These are phyloP conservation scores for Zoroaster sp. DNA, from an alignment of 53 echinoderm and acorn worm species.

Conservation along the genomic window DNA sequence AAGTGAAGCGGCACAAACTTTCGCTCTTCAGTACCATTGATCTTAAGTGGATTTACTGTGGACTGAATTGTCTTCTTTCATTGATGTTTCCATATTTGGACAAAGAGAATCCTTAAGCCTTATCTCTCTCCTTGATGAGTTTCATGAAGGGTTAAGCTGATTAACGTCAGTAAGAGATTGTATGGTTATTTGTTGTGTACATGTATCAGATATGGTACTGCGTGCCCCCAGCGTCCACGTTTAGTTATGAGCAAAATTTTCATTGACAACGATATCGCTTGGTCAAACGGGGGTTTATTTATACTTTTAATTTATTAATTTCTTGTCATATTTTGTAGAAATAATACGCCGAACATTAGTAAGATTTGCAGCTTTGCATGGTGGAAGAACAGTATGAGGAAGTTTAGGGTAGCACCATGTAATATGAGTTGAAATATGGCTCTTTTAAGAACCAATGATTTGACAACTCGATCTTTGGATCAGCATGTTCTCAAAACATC, in stretches of 20 bases:
- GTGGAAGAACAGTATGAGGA: too few relatives aligned
- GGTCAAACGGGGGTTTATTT: background rate
- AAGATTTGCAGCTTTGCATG: too few relatives aligned
- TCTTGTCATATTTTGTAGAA: background rate
- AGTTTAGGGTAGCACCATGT: too few relatives aligned
- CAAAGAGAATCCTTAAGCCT: background rate
- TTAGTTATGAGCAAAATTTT: background rate
- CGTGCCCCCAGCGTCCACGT: too few relatives aligned
- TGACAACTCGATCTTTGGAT: too few relatives aligned
- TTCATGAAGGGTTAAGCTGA: background rate
- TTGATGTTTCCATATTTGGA: background rate
- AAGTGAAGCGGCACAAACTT: background rate
- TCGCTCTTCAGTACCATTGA: background rate
- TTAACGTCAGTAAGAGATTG: background rate
- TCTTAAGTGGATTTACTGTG: background rate
- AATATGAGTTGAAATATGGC: too few relatives aligned
- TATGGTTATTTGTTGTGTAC: background rate
- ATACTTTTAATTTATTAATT: background rate
- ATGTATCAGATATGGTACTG: too few relatives aligned
- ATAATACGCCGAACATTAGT: too few relatives aligned
- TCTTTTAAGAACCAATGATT: too few relatives aligned
- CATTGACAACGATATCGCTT: background rate
- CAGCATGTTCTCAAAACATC: too few relatives aligned
- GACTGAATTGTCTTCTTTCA: background rate
- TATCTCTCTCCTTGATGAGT: background rate